Evolutionary conservation across 2,888 invertebrate species (phyloP), one percentile per base, ranked within the genome.

Genomic region (Heliconius cydno): DNA sequence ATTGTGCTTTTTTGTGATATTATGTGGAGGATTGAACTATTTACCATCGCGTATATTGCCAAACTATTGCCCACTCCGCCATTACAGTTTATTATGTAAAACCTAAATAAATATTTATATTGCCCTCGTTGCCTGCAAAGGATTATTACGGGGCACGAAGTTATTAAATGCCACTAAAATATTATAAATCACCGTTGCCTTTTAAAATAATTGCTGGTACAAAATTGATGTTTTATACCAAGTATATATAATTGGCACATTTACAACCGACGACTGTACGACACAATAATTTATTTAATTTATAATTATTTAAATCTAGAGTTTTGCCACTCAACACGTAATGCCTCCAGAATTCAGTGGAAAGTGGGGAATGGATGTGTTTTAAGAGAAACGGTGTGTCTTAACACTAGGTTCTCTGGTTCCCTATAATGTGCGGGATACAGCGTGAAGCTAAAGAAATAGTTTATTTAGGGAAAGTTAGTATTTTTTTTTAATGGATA

Each of bases 171-270:
- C 28, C 41, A 75, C 38, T 41, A n/a, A 28, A 65, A 65, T 75
- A 75, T 75, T 65, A 75, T 75, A 41, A 75, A 75, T 63, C 65
- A 28, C 65, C 25, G 38, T 3, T 63, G 63, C 63, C 41, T 75
- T 41, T 75, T 65, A 75, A 75, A 65, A 65, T 75, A 65, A 75
- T 75, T 75, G 63, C 65, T 41, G 13, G 63, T 38, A 65, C 12
- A 63, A 75, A 65, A 75, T 75, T 75, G 74, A 19, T 75, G 25
- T 65, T 65, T 28, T 65, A 75, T 65, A 75, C 28, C 41, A 2
- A 63, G 38, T 65, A 12, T 30, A 57, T 22, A 22, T 57, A 30
- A 57, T 57, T 75, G 19, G 38, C 10, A 65, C 7, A 41, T 63
- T 63, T 75, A 65, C 7, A 41, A 1, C 10, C 25, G 19, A 38